These are phyloP conservation scores for Aromia moschata DNA, from an alignment of 2,888 invertebrate species.

Conservation along the genomic window DNA sequence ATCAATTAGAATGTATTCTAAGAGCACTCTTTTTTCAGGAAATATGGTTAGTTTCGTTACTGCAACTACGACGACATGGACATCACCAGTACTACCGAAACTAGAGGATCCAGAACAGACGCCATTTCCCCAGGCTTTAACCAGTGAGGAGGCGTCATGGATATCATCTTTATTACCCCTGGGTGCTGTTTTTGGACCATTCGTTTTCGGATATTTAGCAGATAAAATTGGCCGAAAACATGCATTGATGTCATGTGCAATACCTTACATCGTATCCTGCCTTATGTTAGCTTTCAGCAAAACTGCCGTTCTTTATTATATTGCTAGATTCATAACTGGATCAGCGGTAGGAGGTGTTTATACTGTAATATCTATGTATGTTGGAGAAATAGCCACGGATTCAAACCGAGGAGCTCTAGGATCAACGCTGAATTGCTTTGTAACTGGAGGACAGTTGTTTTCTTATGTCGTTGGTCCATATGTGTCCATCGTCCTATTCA, in stretches of 20 bases:
- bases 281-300: constrained; percentile 69
- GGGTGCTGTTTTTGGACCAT: constrained; percentile 67
- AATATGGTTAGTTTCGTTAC: constrained; percentile 27
- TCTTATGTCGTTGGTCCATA: constrained; percentile 78
- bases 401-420: constrained; percentile 83
- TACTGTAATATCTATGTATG: constrained; percentile 84
- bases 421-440: constrained; percentile 80
- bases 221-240: constrained; percentile 74
- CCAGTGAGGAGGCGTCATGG: constrained; percentile 61
- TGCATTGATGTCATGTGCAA: constrained; percentile 67
- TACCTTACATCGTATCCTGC: constrained; percentile 79
- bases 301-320: constrained; percentile 65
- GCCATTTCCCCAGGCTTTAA: constrained; percentile 52
- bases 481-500: constrained; percentile 71
- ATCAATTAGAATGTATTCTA: too few species aligned
- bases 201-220: constrained; percentile 72
- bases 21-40: constrained; percentile 1
- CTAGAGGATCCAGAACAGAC: constrained; percentile 48
- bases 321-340: constrained; percentile 70
- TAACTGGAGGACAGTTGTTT: constrained; percentile 73
- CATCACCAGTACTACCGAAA: constrained; percentile 47
- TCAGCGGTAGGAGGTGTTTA: constrained; percentile 75
- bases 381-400: constrained; percentile 85
- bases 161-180: constrained; percentile 62
- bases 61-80: constrained; percentile 59